Percentiles rank a stretch among this genome's conserved stretches.
Evolutionary conservation across 2,888 invertebrate species (phyloP).

Genomic region (Lasioglossum villosulum): DNA sequence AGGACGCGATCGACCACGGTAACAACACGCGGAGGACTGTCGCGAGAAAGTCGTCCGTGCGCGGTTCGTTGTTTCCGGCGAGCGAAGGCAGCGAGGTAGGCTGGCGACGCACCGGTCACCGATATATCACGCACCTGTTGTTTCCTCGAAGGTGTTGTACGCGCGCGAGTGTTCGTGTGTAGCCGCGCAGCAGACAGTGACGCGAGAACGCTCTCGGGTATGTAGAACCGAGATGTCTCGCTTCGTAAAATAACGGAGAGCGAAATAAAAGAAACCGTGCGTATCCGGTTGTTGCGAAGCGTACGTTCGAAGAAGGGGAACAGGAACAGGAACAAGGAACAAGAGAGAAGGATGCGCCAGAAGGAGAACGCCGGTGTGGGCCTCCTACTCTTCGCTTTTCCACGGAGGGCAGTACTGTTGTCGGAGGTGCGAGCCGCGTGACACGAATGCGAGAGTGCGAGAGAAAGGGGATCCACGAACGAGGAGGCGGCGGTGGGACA

Average conservation of each 20-base stretch:
- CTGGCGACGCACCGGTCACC: constrained; percentile 53
- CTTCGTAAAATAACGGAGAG: constrained; percentile 64
- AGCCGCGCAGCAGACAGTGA: constrained; percentile 42
- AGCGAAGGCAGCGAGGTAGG: neutral
- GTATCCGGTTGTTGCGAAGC: constrained; percentile 28
- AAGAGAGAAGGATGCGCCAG: constrained; percentile 65
- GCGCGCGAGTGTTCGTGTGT: neutral
- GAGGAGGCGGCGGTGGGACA: constrained; percentile 46
- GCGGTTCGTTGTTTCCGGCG: neutral
- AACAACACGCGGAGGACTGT: neutral
- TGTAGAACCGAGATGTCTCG: constrained; percentile 21
- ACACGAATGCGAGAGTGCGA: constrained; percentile 77
- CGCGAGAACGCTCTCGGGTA: constrained; percentile 9
- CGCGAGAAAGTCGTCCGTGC: neutral
- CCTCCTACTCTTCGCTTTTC: constrained; percentile 65
- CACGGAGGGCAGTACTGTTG: constrained; percentile 69
- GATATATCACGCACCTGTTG: constrained; percentile 72
- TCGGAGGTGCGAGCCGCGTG: constrained; percentile 74
- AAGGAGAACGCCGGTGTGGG: constrained; percentile 52
- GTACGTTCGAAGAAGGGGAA: constrained; percentile 36
- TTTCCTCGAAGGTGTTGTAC: constrained; percentile 47
- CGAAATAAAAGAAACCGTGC: constrained; percentile 42
- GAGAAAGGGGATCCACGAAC: constrained; percentile 73
- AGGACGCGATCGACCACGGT: neutral
- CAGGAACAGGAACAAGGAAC: constrained; percentile 14